A percentile compares a stretch with the other conserved stretches of the same genome.
Conservation (phyloP, 2,888 invertebrate species). For the Dynastes maya region DNA sequence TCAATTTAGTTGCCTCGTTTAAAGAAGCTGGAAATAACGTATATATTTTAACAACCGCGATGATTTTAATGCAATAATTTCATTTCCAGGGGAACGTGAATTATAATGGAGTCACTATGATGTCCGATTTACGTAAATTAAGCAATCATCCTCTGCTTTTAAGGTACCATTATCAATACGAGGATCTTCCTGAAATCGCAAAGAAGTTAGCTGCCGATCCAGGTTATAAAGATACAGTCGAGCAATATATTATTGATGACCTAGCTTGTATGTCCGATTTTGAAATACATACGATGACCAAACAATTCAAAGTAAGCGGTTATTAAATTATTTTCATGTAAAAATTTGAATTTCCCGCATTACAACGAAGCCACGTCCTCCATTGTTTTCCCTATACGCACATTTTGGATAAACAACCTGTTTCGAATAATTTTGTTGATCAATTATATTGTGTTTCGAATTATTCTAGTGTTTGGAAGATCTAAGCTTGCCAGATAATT, state of each 20-base stretch:
- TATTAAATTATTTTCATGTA: not conserved
- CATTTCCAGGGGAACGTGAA: conserved; percentile 70
- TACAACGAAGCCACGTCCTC: too few species aligned
- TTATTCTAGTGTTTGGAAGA: conserved; percentile 75
- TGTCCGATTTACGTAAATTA: conserved; percentile 94
- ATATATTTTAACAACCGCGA: not conserved
- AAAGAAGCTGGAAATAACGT: conserved; percentile 77
- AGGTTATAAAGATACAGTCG: conserved; percentile 83
- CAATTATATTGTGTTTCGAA: not conserved
- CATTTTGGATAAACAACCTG: too few species aligned
- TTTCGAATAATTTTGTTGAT: too few species aligned
- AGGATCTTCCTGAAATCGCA: conserved; percentile 79
- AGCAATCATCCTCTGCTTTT: conserved; percentile 95
- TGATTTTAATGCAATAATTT: not conserved
- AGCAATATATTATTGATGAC: conserved; percentile 89
- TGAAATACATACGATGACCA: conserved; percentile 87
- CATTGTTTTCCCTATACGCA: too few species aligned
- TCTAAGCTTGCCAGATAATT: conserved; percentile 77
- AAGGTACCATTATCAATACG: conserved; percentile 82
- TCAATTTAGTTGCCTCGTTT: conserved; percentile 80
- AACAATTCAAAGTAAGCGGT: conserved; percentile 75
- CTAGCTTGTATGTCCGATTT: conserved; percentile 92
- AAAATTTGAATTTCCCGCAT: too few species aligned
- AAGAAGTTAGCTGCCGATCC: conserved; percentile 78
- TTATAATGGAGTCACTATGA: conserved; percentile 82